Evolutionary conservation across 1,140 invertebrate species (phyloP).

Genomic region (Phocides pigmalion): DNA sequence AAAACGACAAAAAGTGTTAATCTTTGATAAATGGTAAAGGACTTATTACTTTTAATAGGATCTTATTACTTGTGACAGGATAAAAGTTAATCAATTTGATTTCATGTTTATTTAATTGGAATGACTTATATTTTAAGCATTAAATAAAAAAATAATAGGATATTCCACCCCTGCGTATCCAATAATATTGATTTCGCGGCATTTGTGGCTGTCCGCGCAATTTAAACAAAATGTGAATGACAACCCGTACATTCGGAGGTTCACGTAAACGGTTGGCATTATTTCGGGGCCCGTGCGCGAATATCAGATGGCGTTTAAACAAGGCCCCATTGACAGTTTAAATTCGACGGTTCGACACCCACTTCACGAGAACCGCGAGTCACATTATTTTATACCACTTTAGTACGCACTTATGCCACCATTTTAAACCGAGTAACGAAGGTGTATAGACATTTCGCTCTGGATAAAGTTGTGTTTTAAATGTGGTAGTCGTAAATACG

Average conservation of each 20-base stretch:
- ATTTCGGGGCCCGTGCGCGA: constrained; percentile 24
- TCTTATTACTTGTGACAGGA: no score
- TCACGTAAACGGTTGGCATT: constrained; percentile 28
- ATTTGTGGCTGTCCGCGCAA: constrained; percentile 8
- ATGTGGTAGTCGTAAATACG: constrained; percentile 32
- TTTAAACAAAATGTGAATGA: constrained; percentile 25
- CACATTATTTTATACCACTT: constrained; percentile 65
- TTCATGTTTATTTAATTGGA: no score
- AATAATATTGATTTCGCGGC: constrained; percentile 10
- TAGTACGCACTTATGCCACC: constrained; percentile 54
- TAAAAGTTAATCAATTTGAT: no score
- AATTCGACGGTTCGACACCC: constrained; percentile 61
- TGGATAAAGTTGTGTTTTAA: constrained; percentile 46
- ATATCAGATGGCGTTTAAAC: constrained; percentile 47
- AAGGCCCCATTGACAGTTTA: constrained; percentile 57
- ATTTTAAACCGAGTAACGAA: constrained; percentile 54
- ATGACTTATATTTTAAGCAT: no score
- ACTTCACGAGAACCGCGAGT: constrained; percentile 40
- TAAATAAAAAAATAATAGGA: neutral
- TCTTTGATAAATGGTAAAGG: no score
- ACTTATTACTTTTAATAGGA: no score
- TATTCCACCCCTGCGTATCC: neutral
- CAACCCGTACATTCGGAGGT: constrained; percentile 12
- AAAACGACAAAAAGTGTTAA: no score
- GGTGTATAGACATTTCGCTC: constrained; percentile 36